Evolutionary conservation across 1,140 invertebrate genomes (phyloP).

Genomic region (Pygmarrhopalites habei): DNA sequence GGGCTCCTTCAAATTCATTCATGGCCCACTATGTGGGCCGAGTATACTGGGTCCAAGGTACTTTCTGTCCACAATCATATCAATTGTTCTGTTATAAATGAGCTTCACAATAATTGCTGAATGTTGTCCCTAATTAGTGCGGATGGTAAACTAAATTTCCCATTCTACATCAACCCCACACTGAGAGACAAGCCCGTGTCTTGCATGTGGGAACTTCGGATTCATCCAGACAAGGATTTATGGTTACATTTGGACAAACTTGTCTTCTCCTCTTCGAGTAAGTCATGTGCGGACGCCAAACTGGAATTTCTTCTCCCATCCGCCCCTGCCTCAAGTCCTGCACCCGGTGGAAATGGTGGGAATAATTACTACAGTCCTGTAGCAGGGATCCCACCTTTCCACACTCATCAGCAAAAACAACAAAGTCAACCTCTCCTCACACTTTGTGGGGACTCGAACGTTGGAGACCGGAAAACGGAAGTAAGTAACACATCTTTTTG

Average conservation of each 20-base stretch:
- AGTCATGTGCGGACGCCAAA: slow-evolving; percentile 72
- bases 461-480: slow-evolving; percentile 54
- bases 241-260: slow-evolving; percentile 80
- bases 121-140: no score
- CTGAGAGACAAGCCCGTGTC: slow-evolving; percentile 54
- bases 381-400: slow-evolving; percentile 19
- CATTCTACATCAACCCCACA: slow-evolving; percentile 48
- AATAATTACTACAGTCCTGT: slow-evolving; percentile 24
- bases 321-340: slow-evolving; percentile 47
- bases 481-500: no score
- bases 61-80: no score
- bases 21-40: slow-evolving; percentile 76
- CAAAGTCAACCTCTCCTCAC: slow-evolving; percentile 59
- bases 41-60: slow-evolving; percentile 62
- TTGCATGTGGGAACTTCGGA: slow-evolving; percentile 73
- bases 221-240: slow-evolving; percentile 49
- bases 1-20: slow-evolving; percentile 76
- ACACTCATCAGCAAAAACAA: slow-evolving; percentile 34
- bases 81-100: no score
- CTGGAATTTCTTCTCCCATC: slow-evolving; percentile 64
- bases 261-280: slow-evolving; percentile 59
- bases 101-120: no score
- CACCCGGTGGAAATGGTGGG: slow-evolving; percentile 45
- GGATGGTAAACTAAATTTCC: slow-evolving; percentile 76
- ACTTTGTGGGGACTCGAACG: slow-evolving; percentile 69